Conservation (phyloP, 2,113 vertebrate genomes). For the Notothenia rossii region DNA sequence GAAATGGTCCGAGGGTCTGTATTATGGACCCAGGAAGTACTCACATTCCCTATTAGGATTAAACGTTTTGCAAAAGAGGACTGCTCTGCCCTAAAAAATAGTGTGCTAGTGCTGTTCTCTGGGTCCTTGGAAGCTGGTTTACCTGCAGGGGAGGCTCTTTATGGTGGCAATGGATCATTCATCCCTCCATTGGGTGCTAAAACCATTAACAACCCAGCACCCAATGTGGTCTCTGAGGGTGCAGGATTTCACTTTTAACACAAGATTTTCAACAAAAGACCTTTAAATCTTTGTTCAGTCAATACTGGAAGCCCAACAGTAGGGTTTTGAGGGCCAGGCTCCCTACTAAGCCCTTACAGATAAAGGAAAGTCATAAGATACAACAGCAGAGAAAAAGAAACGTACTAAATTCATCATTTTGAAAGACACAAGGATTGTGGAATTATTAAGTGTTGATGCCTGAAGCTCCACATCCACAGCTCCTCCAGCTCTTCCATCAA, state of each 20-base stretch:
- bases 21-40: neutral
- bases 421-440: neutral
- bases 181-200: neutral
- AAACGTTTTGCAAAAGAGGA: neutral
- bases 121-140: neutral
- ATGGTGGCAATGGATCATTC: neutral
- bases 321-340: neutral
- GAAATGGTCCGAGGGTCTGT: too few relatives aligned
- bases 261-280: slow-evolving; percentile 11
- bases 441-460: neutral
- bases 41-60: neutral
- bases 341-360: neutral
- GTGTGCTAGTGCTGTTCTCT: neutral
- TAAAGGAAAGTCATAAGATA: slow-evolving; percentile 1
- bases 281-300: neutral
- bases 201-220: neutral
- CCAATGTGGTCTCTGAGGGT: neutral
- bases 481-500: neutral
- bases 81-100: neutral
- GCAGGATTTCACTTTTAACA: slow-evolving; percentile 7
- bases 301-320: neutral
- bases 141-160: slow-evolving; percentile 2
- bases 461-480: neutral
- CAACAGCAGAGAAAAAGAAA: neutral
- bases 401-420: neutral